These are phyloP conservation scores for Glyptemys insculpta DNA, from an alignment of 2,797 vertebrate species.

Conservation along the genomic window DNA sequence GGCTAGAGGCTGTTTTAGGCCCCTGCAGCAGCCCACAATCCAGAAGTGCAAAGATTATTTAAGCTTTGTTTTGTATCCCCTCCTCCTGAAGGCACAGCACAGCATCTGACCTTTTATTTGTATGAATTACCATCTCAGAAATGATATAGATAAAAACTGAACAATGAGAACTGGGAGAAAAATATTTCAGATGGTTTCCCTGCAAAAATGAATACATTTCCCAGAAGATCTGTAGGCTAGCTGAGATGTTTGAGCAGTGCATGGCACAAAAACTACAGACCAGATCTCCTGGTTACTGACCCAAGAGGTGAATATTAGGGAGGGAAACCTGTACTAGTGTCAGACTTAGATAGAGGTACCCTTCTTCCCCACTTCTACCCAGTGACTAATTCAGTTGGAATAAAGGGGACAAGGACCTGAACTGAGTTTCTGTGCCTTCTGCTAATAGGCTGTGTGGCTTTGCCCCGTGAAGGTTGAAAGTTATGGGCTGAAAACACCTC, in stretches of 20 bases:
- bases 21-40: background rate
- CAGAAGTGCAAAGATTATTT: background rate
- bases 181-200: background rate
- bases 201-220: background rate
- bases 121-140: background rate
- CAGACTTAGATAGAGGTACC: background rate
- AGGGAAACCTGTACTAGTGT: fast-evolving
- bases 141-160: background rate
- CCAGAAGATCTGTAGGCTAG: background rate
- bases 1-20: background rate
- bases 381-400: background rate
- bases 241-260: background rate
- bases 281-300: background rate
- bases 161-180: background rate
- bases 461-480: conserved; percentile 2
- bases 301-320: background rate
- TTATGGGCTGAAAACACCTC: conserved; percentile 23
- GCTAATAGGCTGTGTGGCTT: background rate
- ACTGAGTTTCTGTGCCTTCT: background rate
- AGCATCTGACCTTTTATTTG: background rate
- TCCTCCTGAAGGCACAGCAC: background rate
- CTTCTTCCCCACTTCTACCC: background rate
- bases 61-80: background rate
- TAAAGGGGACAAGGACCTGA: fast-evolving
- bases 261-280: fast-evolving